Evolutionary conservation across 2,888 invertebrate genomes (phyloP), one percentile per base, ranked within the genome.

Genomic region (Cartodere bifasciata): DNA sequence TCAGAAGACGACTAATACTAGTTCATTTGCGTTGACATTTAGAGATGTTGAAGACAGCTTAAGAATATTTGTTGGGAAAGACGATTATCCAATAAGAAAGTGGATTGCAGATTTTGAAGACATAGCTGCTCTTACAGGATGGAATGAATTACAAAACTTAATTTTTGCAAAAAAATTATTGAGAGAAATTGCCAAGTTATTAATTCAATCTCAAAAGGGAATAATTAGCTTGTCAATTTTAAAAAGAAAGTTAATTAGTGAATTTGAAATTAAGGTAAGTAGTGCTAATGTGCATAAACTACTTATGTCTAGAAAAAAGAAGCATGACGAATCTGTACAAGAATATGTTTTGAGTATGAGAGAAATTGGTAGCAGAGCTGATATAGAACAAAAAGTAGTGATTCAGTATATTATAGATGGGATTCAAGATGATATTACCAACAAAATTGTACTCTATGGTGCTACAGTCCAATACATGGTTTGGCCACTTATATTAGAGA

Each of bases 301-400:
- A 21, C 25, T 46, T 12, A 35, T 39, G 14, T 28, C 38, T 9
- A 31, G 49, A n/a, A 53, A 46, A 21, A 58, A 52, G 40, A 40
- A 45, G 11, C 40, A 34, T 11, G 43, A 48, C 9, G 52, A 55
- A 37, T 47, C 43, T 3, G 41, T 43, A 3, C 50, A 51, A 36
- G 50, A 56, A 21, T 58, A 54, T 33, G 48, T 53, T 21, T 33
- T 53, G 2, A 23, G 25, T n/a, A 55, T 55, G 52, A 48, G 48
- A 32, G 53, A 56, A 38, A 34, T 53, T 9, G 42, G 34, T 13
- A 40, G 31, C 26, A 20, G 36, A 22, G 34, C 27, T 3, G 30
- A 32, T 14, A 23, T 43, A 10, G 41, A 38, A 34, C 6, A 5
- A 3, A 38, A 39, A 29, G 37, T 22, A 5, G 7, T 39, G 4